These are phyloP conservation scores for Thamnophis elegans DNA, from an alignment of 2,797 vertebrate genomes.

Conservation along the genomic window DNA sequence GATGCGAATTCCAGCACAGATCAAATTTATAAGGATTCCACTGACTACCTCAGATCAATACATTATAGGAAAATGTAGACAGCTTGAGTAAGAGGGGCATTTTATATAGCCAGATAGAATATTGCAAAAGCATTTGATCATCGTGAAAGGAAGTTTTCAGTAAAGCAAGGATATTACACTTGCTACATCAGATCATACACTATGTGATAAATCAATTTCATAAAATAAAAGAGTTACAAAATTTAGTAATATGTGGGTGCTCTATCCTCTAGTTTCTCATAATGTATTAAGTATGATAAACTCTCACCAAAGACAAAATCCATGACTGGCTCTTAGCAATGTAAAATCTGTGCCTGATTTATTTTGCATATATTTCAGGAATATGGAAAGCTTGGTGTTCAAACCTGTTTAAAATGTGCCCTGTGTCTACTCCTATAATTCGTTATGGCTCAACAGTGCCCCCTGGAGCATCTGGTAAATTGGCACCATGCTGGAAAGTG, in stretches of 20 bases:
- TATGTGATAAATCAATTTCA: neutral
- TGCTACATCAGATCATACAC: neutral
- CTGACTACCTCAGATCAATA: neutral
- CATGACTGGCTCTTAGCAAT: neutral
- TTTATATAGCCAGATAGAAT: neutral
- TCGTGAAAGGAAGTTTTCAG: neutral
- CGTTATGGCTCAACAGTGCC: neutral
- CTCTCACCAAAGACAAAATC: neutral
- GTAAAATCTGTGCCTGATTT: neutral
- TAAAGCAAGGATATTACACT: neutral
- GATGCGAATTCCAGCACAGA: neutral
- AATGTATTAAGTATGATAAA: neutral
- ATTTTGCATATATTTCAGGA: neutral
- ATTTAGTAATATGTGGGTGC: neutral
- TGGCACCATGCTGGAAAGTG: neutral
- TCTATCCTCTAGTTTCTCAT: neutral
- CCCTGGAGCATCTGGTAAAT: neutral
- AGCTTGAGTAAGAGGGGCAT: neutral
- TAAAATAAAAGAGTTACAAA: neutral
- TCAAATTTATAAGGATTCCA: neutral
- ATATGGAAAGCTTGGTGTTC: neutral
- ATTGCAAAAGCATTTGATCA: neutral
- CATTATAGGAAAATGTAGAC: neutral
- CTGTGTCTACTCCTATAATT: neutral
- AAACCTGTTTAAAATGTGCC: neutral